These are phyloP conservation scores for Hyposmocoma kahamanoa DNA, from an alignment of 1,140 invertebrate species.

Conservation along the genomic window DNA sequence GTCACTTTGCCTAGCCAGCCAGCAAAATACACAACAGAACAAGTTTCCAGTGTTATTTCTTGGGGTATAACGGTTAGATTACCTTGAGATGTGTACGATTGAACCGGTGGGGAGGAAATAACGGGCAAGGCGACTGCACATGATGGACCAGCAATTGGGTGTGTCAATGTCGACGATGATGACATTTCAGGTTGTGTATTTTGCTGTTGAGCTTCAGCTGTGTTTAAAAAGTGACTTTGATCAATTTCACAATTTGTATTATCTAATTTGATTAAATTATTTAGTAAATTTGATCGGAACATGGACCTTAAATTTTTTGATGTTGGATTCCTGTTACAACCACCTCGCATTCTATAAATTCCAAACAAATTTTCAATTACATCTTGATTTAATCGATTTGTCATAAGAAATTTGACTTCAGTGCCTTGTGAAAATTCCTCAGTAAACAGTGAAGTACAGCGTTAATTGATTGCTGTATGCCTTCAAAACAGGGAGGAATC, in stretches of 20 bases:
- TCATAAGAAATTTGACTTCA: constrained; percentile 14
- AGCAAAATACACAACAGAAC: constrained; percentile 15
- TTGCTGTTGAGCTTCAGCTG: not conserved
- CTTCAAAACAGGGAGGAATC: constrained; percentile 12
- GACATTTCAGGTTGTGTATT: constrained; percentile 4
- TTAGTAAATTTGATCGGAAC: constrained; percentile 17
- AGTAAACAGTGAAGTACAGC: constrained; percentile 12
- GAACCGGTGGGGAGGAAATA: not conserved
- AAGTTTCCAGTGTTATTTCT: constrained; percentile 6
- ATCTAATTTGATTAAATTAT: constrained; percentile 17
- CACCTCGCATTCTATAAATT: constrained; percentile 15
- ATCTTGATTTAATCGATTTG: constrained; percentile 25
- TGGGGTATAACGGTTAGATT: too few relatives aligned
- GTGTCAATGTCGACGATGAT: not conserved
- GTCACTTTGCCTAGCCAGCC: constrained; percentile 10
- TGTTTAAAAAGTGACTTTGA: not conserved
- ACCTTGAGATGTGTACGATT: not conserved
- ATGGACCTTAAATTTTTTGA: constrained; percentile 15
- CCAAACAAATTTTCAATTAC: constrained; percentile 28
- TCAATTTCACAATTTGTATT: constrained; percentile 12
- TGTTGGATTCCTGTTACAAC: constrained; percentile 19
- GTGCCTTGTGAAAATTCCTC: constrained; percentile 13
- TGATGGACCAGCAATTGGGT: not conserved
- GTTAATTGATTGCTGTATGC: constrained; percentile 15
- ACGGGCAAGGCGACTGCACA: not conserved